These are phyloP conservation scores for Luscinia megarhynchos DNA, from an alignment of 2,797 vertebrate genomes.

Conservation along the genomic window DNA sequence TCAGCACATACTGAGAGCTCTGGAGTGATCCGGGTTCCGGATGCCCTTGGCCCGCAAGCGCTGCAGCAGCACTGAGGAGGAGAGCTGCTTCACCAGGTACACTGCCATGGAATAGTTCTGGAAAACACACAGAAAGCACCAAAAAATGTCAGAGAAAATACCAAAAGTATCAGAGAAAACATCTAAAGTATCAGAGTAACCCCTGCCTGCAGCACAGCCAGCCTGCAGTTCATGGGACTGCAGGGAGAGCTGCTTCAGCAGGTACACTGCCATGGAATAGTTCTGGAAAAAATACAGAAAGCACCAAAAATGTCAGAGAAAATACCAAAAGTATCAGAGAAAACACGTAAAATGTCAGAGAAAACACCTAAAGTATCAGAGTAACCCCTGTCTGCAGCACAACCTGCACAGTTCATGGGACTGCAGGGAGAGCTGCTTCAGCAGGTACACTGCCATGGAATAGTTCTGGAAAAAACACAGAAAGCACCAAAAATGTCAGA, in stretches of 20 bases:
- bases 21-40: conserved; percentile 98
- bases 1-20: conserved; percentile 74
- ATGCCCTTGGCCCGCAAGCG: conserved; percentile 97
- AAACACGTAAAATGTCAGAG: too few relatives aligned
- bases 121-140: too few relatives aligned
- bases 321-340: neutral
- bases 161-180: too few relatives aligned
- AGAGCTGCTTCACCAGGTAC: conserved; percentile 22
- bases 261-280: conserved; percentile 97
- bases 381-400: neutral
- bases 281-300: conserved; percentile 78
- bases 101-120: too few relatives aligned
- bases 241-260: conserved; percentile 80
- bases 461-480: neutral
- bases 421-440: neutral
- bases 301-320: neutral
- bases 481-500: neutral
- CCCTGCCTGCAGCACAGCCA: too few relatives aligned
- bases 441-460: neutral
- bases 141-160: too few relatives aligned
- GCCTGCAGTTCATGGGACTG: too few relatives aligned
- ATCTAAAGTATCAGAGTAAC: neutral
- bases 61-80: conserved; percentile 93
- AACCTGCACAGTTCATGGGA: too few relatives aligned
- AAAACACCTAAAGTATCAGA: too few relatives aligned